Base-by-base conservation (phyloP, 2,113 vertebrate species). In the Electrona antarctica region DNA sequence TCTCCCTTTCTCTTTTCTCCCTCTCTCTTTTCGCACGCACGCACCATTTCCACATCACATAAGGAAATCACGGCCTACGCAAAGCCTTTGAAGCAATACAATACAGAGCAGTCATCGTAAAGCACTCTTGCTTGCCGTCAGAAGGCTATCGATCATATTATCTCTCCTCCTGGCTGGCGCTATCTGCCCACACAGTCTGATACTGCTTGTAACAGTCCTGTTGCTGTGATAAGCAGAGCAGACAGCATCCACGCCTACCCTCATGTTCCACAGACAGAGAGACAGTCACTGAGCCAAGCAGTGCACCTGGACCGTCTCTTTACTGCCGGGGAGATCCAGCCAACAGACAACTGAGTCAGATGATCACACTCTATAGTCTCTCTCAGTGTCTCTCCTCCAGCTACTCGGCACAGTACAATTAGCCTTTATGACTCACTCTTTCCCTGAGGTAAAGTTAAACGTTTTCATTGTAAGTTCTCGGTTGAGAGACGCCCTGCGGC, bases 281-380 rank as follows among this genome's bases (percentile, higher is more conserved):
- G 12, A 54, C 12, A 54, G 55, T 78, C 69, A 57, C n/a, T 79
- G 71, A 85, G 77, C 69, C 12, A 1, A 21, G 29, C 46, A 76
- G 50, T 60, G 21, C 62, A 67, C 13, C 74, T 81, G 76, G 77
- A 77, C 41, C 9, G 33, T 57, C 58, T 79, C 79, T 55, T 1
- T 56, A 77, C 62, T 78, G 72, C 75, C 71, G 73, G 60, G 21
- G 74, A 77, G 14, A 83, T 71, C 72, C 72, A 66, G 79, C 28
- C 79, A 78, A 70, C 33, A 41, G 1, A 41, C 81, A 76, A 85
- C 86, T 85, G 79, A 87, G 82, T 88, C 84, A 78, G 51, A 54
- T 1, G 11, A 59, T 6, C 51, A 59, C 7, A 71, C 49, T 69
- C 62, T n/a, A n/a, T 67, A 13, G 49, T 15, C 50, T 52, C n/a